Evolutionary conservation across 2,113 vertebrate genomes (phyloP).

Genomic region (Vulpes lagopus): DNA sequence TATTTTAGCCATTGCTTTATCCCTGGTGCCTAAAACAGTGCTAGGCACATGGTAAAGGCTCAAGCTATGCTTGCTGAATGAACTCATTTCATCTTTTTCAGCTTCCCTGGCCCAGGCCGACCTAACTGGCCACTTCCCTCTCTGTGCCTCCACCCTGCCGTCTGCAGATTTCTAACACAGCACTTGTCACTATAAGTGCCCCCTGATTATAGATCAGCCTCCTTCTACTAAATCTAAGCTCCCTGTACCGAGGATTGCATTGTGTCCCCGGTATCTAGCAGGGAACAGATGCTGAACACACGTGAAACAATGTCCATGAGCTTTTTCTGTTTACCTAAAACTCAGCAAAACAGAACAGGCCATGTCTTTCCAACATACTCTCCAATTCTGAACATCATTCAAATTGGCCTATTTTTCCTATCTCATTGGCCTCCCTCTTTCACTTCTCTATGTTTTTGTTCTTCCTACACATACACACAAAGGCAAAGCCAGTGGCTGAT

Average conservation of each 20-base stretch:
- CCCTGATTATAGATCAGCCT: background rate
- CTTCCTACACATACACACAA: background rate
- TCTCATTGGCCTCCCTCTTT: background rate
- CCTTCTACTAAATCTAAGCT: background rate
- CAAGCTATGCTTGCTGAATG: background rate
- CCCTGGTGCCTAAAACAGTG: background rate
- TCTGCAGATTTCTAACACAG: background rate
- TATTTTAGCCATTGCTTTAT: background rate
- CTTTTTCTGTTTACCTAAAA: background rate
- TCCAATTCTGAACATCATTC: background rate
- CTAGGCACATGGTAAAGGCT: background rate
- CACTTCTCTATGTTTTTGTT: background rate
- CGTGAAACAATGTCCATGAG: background rate
- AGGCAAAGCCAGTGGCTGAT: background rate
- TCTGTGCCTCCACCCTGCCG: background rate
- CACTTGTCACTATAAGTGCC: background rate
- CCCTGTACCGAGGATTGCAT: background rate
- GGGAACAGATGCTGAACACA: background rate
- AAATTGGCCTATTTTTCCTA: background rate
- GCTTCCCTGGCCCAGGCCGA: background rate
- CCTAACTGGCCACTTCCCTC: background rate
- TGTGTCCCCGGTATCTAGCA: background rate
- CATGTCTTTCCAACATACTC: background rate
- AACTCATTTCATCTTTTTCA: background rate
- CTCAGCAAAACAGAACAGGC: conserved; percentile 22